Base-by-base conservation (phyloP, 2,888 invertebrate species). In the Helleia helle region DNA sequence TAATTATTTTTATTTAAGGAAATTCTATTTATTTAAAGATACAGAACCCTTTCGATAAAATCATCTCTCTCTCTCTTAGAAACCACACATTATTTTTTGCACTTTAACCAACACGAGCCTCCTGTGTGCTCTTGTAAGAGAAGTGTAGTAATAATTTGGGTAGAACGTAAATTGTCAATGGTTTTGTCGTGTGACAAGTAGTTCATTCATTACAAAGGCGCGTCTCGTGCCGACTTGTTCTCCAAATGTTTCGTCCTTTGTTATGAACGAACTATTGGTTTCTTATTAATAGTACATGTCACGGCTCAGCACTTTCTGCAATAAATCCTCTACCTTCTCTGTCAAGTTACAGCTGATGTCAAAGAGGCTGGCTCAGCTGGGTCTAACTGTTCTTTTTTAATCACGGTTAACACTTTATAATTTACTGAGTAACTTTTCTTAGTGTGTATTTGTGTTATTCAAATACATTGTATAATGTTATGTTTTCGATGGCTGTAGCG, bases 171-270 rank as follows among this genome's bases (percentile, higher is more conserved):
- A 74, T 71, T 66, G 62, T 72, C 63, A 79, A 75, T 75, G 74
- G 60, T 65, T 70, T 72, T 68, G 71, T 71, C 65, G 56, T 64
- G 68, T 75, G 73, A 71, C 77, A 81, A 77, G 75, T 43, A 36
- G 40, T 34, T 34, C 30, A 28, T 29, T 27, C 18, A 38, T 5
- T 12, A 29, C 27, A 34, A 34, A 34, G 17, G 9, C 34, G 8
- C 22, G 34, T 18, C 34, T 34, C 34, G 34, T 34, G 34, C 34
- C 34, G 18, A 34, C 34, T 18, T 22, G 22, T 22, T 8, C 12
- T 31, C 31, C 17, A 34, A 34, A 34, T 18, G 28, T 18, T 8
- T 22, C 18, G 6, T 22, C 34, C 11, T 34, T 34, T 22, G 9
- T 14, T 30, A n/a, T 15, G 18, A 18, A 22, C 22, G 22, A 34